phyloP scores from a whole-genome alignment of 2,888 invertebrate species.

The Drosophila vallismaia region DNA sequence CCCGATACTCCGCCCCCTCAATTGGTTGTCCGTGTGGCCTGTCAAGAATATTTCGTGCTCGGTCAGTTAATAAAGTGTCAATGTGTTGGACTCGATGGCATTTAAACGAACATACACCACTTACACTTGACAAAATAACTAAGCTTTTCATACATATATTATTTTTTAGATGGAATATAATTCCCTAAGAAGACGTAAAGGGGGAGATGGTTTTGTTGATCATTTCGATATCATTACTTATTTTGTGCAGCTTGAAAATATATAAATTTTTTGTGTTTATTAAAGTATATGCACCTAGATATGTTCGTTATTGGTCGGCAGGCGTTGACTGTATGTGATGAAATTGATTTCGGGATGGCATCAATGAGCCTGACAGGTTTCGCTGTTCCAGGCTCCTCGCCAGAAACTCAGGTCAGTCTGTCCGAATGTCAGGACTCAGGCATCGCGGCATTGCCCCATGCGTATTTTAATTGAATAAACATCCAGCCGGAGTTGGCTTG shows the following conservation, averaged over 20 bases:
- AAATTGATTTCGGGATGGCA: constrained; percentile 75
- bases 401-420: not conserved
- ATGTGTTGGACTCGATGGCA: constrained; percentile 46
- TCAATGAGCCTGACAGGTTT: constrained; percentile 46
- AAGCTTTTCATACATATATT: not conserved
- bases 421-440: constrained; percentile 15
- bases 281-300: constrained; percentile 12
- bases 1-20: not conserved
- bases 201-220: too few species aligned
- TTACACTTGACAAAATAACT: constrained; percentile 17
- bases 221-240: not conserved
- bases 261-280: too few species aligned
- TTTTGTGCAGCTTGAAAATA: constrained; percentile 5
- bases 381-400: constrained; percentile 13
- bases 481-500: constrained; percentile 45
- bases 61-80: constrained; percentile 75
- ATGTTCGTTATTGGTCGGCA: constrained; percentile 58
- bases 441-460: constrained; percentile 49
- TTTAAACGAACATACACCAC: constrained; percentile 14
- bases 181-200: too few species aligned
- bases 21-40: constrained; percentile 59
- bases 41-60: constrained; percentile 65
- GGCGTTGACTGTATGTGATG: constrained; percentile 75
- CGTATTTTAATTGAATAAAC: constrained; percentile 78
- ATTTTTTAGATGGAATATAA: too few species aligned